phyloP scores from a whole-genome alignment of 2,888 invertebrate genomes.

The Nematopogon swammerdamellus region DNA sequence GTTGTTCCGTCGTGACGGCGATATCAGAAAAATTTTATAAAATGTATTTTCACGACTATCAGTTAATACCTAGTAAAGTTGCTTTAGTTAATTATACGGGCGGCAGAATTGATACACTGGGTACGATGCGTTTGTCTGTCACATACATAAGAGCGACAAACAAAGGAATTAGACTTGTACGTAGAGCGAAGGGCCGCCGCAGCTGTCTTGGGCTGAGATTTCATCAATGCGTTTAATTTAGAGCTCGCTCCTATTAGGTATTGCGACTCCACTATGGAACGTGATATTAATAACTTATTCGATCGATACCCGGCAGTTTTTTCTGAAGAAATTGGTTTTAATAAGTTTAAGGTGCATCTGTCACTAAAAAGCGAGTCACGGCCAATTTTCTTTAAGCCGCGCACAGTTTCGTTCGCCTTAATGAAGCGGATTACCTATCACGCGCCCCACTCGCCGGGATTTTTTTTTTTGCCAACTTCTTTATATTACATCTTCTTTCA shows the following conservation, averaged over 20 bases:
- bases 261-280: not conserved
- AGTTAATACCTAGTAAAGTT: conserved; percentile 7
- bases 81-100: conserved; percentile 9
- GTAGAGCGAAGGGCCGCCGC: conserved; percentile 6
- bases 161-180: conserved; percentile 4
- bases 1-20: conserved; percentile 11
- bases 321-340: conserved; percentile 2
- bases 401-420: conserved; percentile 16
- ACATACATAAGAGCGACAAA: conserved; percentile 6
- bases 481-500: too few relatives aligned
- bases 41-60: conserved; percentile 5
- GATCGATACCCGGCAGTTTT: not conserved
- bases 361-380: not conserved
- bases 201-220: conserved; percentile 7
- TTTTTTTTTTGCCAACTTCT: too few relatives aligned
- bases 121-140: conserved; percentile 6
- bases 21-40: conserved; percentile 9
- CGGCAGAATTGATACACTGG: conserved; percentile 6
- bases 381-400: conserved; percentile 8
- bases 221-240: conserved; percentile 8
- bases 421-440: conserved; percentile 9
- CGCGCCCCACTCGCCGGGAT: conserved; percentile 5
- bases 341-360: not conserved
- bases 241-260: conserved; percentile 6
- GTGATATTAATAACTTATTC: not conserved